These are phyloP conservation scores for Theristicus caerulescens DNA, from an alignment of 2,113 vertebrate species.

Conservation along the genomic window DNA sequence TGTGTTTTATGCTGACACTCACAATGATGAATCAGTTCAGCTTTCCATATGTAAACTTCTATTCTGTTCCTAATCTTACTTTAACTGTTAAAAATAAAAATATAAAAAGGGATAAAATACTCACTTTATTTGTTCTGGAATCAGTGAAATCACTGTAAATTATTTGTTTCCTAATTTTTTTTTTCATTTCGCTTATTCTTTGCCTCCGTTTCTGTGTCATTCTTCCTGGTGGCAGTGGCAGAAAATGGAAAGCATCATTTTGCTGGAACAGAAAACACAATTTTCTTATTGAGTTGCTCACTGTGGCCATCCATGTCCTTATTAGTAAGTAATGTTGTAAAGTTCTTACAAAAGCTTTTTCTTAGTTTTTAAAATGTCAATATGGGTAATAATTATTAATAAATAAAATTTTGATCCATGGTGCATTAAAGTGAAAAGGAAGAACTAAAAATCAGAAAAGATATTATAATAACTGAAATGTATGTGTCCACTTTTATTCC, in stretches of 20 bases:
- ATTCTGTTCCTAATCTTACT: background rate
- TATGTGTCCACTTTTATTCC: background rate
- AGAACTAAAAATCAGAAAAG: background rate
- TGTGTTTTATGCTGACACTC: background rate
- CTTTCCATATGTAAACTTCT: background rate
- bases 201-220: background rate
- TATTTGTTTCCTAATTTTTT: rapidly evolving
- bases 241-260: constrained; percentile 16
- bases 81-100: background rate
- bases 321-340: background rate
- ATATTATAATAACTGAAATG: background rate
- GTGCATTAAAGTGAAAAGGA: background rate
- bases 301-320: background rate
- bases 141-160: background rate
- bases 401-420: background rate
- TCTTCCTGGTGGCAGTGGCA: background rate
- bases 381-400: background rate
- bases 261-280: background rate
- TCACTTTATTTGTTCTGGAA: background rate
- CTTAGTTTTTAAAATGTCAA: background rate
- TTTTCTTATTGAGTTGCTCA: constrained; percentile 8
- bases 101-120: background rate
- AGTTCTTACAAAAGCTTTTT: background rate
- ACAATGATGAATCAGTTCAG: background rate
- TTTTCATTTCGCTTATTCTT: background rate